These are phyloP conservation scores for Nephrotoma appendiculata DNA, from an alignment of 2,888 invertebrate genomes.

Conservation along the genomic window DNA sequence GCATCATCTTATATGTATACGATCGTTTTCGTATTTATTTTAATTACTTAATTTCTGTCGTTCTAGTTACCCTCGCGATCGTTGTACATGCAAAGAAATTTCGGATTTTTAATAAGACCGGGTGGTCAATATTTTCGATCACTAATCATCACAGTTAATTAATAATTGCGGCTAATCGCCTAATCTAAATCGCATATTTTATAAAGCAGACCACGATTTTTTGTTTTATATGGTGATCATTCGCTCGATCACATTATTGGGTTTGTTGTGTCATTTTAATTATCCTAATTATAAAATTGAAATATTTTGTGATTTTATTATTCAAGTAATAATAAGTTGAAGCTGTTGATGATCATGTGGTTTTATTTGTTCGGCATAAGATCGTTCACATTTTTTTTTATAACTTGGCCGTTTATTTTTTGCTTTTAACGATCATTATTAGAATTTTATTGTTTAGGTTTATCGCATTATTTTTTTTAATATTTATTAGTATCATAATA, in stretches of 20 bases:
- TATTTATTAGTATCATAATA: neutral
- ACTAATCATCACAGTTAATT: neutral
- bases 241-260: neutral
- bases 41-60: neutral
- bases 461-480: neutral
- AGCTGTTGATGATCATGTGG: neutral
- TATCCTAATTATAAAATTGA: neutral
- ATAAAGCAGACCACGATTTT: neutral
- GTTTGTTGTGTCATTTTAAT: neutral
- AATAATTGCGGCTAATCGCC: neutral
- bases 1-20: neutral
- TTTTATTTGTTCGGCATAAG: neutral
- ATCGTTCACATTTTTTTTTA: neutral
- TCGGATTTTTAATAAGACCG: neutral
- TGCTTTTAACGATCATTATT: neutral
- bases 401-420: neutral
- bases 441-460: neutral
- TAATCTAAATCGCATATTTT: neutral
- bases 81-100: neutral
- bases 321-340: neutral
- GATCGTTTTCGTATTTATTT: neutral
- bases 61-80: neutral
- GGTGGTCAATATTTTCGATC: neutral
- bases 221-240: neutral
- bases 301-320: neutral